Percentiles rank a stretch among this genome's conserved stretches.
These are phyloP conservation scores for Mycetomoellerius zeteki DNA, from an alignment of 1,140 invertebrate species.

Conservation along the genomic window DNA sequence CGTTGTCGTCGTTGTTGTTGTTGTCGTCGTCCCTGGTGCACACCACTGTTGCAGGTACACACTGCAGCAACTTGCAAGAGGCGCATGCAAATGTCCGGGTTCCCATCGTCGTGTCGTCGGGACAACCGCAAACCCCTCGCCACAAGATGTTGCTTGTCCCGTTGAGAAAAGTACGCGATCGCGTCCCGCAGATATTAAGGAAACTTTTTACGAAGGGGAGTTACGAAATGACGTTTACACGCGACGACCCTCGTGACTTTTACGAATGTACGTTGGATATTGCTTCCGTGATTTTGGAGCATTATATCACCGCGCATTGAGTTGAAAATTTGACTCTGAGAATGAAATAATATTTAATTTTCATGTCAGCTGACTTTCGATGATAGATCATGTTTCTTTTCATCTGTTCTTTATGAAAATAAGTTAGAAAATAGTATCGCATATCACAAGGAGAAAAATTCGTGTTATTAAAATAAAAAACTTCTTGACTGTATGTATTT, in stretches of 20 bases:
- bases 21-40: conserved; percentile 35
- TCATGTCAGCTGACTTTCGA: not conserved
- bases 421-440: not conserved
- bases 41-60: conserved; percentile 33
- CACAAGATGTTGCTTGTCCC: conserved; percentile 55
- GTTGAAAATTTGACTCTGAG: conserved; percentile 9
- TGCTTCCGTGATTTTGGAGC: conserved; percentile 34
- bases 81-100: conserved; percentile 61
- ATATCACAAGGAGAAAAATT: not conserved
- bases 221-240: conserved; percentile 50
- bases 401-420: not conserved
- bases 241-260: conserved; percentile 54
- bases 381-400: not conserved
- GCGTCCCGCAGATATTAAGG: conserved; percentile 55
- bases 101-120: conserved; percentile 31
- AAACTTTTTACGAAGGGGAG: conserved; percentile 40
- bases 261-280: conserved; percentile 40
- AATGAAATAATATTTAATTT: conserved; percentile 39
- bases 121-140: conserved; percentile 48
- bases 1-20: not conserved
- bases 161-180: conserved; percentile 46
- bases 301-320: not conserved
- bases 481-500: not conserved
- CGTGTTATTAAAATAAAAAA: not conserved
- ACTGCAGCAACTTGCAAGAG: conserved; percentile 28